These are phyloP conservation scores for human DNA, from an alignment of 2,113 vertebrate genomes.

Conservation along the genomic window GRCh38 chr2:22888501-22889000, in stretches of 20 bases:
- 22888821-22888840: fast-evolving
- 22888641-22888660: not conserved
- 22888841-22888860: not conserved
- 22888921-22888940: not conserved
- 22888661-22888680: not conserved
- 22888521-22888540: not conserved
- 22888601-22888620: not conserved
- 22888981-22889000: not conserved
- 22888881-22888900: too few species aligned
- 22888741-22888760: not conserved
- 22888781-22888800: not conserved
- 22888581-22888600: not conserved
- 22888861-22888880: not conserved
- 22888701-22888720: not conserved
- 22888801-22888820: not conserved
- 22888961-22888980: not conserved
- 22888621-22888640: not conserved
- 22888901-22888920: not conserved
- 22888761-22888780: not conserved
- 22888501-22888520: not conserved
- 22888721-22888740: not conserved
- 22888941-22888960: not conserved
- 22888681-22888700: not conserved
- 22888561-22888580: not conserved
- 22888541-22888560: not conserved